Conservation (phyloP, 2,888 invertebrate species). For the Oasisia sp. region DNA sequence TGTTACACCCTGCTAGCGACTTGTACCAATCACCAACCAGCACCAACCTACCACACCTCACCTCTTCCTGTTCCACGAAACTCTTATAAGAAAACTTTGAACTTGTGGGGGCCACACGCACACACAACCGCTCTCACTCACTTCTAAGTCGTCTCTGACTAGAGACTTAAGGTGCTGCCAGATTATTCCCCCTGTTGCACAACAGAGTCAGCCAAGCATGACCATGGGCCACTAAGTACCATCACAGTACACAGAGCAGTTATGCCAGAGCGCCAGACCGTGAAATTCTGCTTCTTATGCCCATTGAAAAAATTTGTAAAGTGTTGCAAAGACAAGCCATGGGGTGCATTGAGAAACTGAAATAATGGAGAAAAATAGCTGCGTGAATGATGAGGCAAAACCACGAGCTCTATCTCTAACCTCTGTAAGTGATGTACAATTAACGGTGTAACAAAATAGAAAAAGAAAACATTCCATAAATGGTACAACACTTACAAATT, state of each 20-base stretch:
- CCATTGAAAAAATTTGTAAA: not conserved
- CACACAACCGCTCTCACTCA: not conserved
- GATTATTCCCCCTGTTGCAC: not conserved
- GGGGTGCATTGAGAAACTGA: not conserved
- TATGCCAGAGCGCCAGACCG: not conserved
- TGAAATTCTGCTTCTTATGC: not conserved
- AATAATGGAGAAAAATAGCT: not conserved
- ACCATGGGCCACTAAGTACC: not conserved
- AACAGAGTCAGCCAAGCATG: not conserved
- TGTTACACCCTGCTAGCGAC: too few relatives aligned
- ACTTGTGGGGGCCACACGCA: not conserved
- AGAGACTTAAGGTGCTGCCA: not conserved
- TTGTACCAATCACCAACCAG: too few relatives aligned
- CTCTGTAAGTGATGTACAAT: not conserved
- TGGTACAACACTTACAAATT: too few relatives aligned
- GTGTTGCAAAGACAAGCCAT: not conserved
- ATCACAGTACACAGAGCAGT: not conserved
- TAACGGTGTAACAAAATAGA: too few relatives aligned
- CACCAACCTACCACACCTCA: too few relatives aligned
- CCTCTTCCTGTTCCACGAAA: not conserved
- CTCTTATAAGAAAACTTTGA: not conserved
- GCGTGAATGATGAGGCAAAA: not conserved
- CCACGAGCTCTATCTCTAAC: not conserved
- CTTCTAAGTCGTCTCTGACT: not conserved
- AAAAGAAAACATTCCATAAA: too few relatives aligned